phyloP scores from a whole-genome alignment of 2,113 vertebrate species.

The Chaetorhynchus papuensis region DNA sequence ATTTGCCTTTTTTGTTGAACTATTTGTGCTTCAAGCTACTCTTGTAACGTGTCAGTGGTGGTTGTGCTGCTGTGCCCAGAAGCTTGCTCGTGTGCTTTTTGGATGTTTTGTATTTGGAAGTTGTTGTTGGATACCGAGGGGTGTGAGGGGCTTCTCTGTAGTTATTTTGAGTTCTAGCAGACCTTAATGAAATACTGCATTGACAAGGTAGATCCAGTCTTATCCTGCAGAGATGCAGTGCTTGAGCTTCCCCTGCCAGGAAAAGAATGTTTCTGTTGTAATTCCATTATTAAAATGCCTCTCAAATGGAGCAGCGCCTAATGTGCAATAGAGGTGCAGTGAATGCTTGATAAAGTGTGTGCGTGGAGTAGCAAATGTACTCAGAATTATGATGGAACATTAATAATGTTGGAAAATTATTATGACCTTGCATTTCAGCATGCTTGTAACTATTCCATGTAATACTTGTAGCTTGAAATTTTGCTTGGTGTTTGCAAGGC shows the following conservation, averaged over 20 bases:
- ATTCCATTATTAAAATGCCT: background rate
- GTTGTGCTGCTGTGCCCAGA: background rate
- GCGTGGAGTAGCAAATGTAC: rapidly evolving
- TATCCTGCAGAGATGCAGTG: background rate
- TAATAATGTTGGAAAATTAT: background rate
- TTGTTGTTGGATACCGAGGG: background rate
- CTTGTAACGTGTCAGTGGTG: background rate
- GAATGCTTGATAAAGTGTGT: background rate
- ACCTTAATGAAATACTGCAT: conserved; percentile 25
- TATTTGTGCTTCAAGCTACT: background rate
- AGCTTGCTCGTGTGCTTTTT: background rate
- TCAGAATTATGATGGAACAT: background rate
- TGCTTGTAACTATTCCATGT: background rate
- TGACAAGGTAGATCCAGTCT: background rate
- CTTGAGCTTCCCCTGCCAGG: background rate
- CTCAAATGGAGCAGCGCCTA: background rate
- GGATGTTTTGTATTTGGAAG: conserved; percentile 22
- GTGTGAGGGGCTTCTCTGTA: conserved; percentile 34
- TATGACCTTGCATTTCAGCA: background rate
- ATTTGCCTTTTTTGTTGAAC: background rate
- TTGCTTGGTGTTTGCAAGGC: background rate
- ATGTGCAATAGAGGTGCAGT: background rate
- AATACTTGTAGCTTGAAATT: background rate
- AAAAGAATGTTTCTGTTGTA: background rate
- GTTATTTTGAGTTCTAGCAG: conserved; percentile 50